These are phyloP conservation scores for Lamellibrachia satsuma DNA, from an alignment of 2,888 invertebrate species.

Conservation along the genomic window DNA sequence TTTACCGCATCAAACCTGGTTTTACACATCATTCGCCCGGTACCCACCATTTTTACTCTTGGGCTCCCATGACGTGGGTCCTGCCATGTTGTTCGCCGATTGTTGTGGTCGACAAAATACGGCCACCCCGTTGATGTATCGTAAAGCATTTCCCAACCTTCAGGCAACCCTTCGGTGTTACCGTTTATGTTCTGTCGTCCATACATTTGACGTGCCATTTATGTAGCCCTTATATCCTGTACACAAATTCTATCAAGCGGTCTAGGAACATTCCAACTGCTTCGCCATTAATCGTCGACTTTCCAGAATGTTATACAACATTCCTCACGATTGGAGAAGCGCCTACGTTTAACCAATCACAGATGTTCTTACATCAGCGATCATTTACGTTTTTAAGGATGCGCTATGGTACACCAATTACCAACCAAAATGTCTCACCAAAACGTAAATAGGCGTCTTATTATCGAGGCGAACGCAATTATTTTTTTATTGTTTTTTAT, in stretches of 20 bases:
- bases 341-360: not conserved
- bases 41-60: not conserved
- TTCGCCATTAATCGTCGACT: not conserved
- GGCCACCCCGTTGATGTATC: conserved; percentile 37
- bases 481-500: too few relatives aligned
- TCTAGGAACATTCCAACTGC: not conserved
- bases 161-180: conserved; percentile 32
- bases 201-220: conserved; percentile 10
- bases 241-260: not conserved
- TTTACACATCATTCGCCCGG: not conserved
- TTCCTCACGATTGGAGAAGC: not conserved
- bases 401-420: not conserved
- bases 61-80: conserved; percentile 32
- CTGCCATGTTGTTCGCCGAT: conserved; percentile 39
- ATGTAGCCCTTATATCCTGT: not conserved
- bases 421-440: not conserved
- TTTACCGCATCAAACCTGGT: not conserved
- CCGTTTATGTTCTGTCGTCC: not conserved
- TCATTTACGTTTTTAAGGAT: not conserved
- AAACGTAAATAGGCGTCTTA: not conserved
- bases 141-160: conserved; percentile 39
- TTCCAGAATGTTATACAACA: not conserved
- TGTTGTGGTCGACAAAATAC: conserved; percentile 42
- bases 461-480: too few relatives aligned
- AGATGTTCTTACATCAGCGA: not conserved